Evolutionary conservation across 2,888 invertebrate genomes (phyloP).

Genomic region (Drosophila formosana): DNA sequence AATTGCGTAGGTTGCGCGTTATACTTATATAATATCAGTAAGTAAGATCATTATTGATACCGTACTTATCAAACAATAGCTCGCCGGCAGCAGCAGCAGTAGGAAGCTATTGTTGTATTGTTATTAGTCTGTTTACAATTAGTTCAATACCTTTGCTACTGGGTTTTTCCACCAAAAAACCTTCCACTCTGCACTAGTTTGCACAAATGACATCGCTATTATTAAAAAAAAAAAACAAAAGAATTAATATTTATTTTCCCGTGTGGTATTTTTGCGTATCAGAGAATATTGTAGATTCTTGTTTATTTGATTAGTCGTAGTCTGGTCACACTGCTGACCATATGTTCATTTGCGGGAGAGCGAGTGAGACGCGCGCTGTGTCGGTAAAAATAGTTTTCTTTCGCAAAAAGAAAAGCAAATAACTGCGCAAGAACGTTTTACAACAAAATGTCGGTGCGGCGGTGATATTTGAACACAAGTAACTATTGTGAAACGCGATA

Average conservation of each 20-base stretch:
- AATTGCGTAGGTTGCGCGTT: slow-evolving; percentile 20
- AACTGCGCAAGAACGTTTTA: slow-evolving; percentile 16
- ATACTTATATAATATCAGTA: slow-evolving; percentile 17
- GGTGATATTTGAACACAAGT: slow-evolving; percentile 8
- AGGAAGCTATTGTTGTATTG: background rate
- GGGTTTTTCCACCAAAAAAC: background rate
- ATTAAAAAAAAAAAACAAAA: background rate
- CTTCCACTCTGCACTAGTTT: background rate
- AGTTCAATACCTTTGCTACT: background rate
- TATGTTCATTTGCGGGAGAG: slow-evolving; percentile 48
- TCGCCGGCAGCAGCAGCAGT: background rate
- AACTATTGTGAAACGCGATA: slow-evolving; percentile 16
- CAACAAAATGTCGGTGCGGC: slow-evolving; percentile 19
- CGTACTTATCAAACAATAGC: background rate
- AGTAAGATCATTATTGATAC: slow-evolving; percentile 11
- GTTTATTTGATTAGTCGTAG: background rate
- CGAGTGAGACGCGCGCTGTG: slow-evolving; percentile 38
- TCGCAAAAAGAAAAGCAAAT: slow-evolving; percentile 25
- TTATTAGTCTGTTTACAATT: background rate
- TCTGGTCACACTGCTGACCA: slow-evolving; percentile 47
- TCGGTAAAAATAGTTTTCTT: slow-evolving; percentile 58
- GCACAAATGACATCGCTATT: background rate
- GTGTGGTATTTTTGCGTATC: background rate
- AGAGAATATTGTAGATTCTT: background rate
- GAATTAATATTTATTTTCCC: background rate